A percentile compares a stretch with the other conserved stretches of the same genome.
Evolutionary conservation across 2,888 invertebrate genomes (phyloP).

Genomic region (Melieria picta): DNA sequence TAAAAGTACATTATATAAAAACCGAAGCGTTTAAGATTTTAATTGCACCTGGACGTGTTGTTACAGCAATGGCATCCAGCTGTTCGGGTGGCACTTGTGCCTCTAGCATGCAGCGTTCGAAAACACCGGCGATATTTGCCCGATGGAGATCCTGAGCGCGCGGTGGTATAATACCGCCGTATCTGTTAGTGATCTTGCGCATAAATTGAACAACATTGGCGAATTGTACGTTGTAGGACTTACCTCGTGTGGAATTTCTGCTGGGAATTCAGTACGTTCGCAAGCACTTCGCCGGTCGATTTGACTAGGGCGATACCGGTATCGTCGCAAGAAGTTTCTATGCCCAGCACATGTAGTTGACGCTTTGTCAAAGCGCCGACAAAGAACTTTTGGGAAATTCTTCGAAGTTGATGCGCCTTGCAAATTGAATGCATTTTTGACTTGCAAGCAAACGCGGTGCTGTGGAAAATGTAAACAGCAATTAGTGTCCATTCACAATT

Average conservation of each 20-base stretch:
- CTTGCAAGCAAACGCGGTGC: too few relatives aligned
- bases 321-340: conserved; percentile 98
- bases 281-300: conserved; percentile 73
- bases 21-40: not conserved
- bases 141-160: conserved; percentile 85
- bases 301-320: conserved; percentile 89
- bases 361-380: not conserved
- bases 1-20: not conserved
- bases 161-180: conserved; percentile 85
- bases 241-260: conserved; percentile 79
- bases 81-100: conserved; percentile 72
- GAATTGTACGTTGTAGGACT: not conserved
- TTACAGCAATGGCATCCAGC: conserved; percentile 88
- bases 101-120: conserved; percentile 73
- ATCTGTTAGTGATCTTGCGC: conserved; percentile 46
- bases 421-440: too few relatives aligned
- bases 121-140: conserved; percentile 79
- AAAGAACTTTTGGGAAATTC: too few relatives aligned
- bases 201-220: not conserved
- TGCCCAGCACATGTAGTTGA: conserved; percentile 78
- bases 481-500: too few relatives aligned
- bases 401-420: too few relatives aligned
- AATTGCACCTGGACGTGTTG: conserved; percentile 80
- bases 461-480: too few relatives aligned
- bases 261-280: conserved; percentile 86